Evolutionary conservation across 2,113 vertebrate species (phyloP).

Genomic region (Danionella cerebrum): DNA sequence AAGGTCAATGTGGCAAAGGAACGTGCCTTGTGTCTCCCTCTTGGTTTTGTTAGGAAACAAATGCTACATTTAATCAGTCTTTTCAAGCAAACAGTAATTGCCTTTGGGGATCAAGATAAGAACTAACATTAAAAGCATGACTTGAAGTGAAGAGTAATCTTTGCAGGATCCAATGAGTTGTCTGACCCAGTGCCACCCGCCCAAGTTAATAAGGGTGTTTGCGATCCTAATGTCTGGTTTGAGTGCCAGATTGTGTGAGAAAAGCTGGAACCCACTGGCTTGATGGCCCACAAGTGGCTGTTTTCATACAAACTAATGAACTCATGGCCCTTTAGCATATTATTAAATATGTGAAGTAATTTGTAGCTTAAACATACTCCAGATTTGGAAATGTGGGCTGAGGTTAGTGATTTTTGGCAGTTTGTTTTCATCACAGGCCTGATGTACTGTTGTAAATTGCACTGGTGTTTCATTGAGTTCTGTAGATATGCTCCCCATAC

Average conservation of each 20-base stretch:
- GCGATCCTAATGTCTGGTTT: conserved; percentile 41
- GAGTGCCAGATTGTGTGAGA: conserved; percentile 30
- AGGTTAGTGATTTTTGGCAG: neutral
- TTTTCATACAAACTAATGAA: conserved; percentile 27
- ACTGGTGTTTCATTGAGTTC: neutral
- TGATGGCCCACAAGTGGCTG: conserved; percentile 32
- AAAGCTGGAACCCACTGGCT: conserved; percentile 26
- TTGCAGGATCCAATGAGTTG: conserved; percentile 23
- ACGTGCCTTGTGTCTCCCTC: neutral
- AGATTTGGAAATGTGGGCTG: neutral
- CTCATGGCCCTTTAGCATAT: conserved; percentile 17
- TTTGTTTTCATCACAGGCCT: neutral
- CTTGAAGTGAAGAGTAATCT: conserved; percentile 35
- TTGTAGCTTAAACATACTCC: conserved; percentile 26
- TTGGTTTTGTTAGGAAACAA: conserved; percentile 28
- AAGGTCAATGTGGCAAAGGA: conserved; percentile 6
- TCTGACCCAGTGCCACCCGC: conserved; percentile 20
- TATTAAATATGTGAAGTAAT: conserved; percentile 26
- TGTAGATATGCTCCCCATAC: neutral
- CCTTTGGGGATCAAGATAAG: conserved; percentile 39
- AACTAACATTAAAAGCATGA: conserved; percentile 41
- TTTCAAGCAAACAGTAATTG: conserved; percentile 37
- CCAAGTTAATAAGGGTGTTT: conserved; percentile 39
- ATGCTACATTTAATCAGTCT: conserved; percentile 34
- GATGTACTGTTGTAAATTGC: neutral